phyloP scores from a whole-genome alignment of 2,888 invertebrate species.

The Polietes domitor region DNA sequence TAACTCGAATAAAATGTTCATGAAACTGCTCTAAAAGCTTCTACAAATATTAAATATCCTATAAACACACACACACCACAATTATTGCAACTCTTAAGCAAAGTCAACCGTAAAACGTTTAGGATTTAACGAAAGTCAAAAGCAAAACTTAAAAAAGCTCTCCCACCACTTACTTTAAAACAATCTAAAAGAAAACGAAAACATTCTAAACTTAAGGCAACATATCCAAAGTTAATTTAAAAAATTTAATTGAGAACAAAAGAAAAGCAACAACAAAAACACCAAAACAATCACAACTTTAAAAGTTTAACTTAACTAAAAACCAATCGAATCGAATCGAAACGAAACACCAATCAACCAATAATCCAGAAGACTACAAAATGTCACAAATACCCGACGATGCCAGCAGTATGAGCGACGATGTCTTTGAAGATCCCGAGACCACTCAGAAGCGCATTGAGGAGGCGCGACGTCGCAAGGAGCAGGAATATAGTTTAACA shows the following conservation, averaged over 20 bases:
- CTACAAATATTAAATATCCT: not conserved
- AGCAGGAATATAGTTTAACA: slow-evolving; percentile 64
- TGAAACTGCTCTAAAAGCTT: slow-evolving; percentile 16
- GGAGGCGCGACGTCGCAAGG: slow-evolving; percentile 74
- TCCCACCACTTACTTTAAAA: slow-evolving; percentile 43
- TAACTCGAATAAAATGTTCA: not conserved
- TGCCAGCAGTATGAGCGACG: slow-evolving; percentile 88
- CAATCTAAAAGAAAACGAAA: slow-evolving; percentile 15
- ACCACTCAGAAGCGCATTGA: slow-evolving; percentile 78
- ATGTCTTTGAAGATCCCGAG: slow-evolving; percentile 88
- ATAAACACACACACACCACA: not conserved
- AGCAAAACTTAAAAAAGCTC: slow-evolving; percentile 25
- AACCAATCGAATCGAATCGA: not conserved
- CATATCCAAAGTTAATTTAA: slow-evolving; percentile 26
- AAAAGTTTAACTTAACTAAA: not conserved
- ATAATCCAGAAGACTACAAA: slow-evolving; percentile 42
- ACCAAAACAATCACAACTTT: slow-evolving; percentile 34
- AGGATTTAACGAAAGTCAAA: not conserved
- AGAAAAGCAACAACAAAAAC: slow-evolving; percentile 10
- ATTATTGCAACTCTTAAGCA: not conserved
- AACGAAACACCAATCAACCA: slow-evolving; percentile 5
- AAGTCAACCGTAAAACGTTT: not conserved
- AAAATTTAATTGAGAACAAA: not conserved
- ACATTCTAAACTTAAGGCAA: slow-evolving; percentile 6
- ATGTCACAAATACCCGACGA: slow-evolving; percentile 85